Conservation (phyloP, 35 echinoderm and acorn worm genomes). For the Chiridota heheva region DNA sequence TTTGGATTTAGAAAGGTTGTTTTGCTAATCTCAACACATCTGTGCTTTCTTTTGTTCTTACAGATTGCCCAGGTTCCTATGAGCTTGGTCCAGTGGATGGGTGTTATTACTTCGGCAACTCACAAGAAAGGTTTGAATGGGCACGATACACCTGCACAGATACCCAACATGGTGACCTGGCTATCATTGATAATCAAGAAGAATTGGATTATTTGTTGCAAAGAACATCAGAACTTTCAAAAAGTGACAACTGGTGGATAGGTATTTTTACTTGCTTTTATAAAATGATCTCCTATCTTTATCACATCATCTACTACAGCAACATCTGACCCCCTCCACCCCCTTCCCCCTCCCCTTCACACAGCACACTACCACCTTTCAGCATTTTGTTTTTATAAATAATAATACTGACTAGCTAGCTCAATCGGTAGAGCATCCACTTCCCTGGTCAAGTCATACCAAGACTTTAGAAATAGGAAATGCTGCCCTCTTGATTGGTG, state of each 20-base stretch:
- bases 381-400: not conserved
- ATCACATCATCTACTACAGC: not conserved
- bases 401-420: not conserved
- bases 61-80: not conserved
- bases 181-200: slow-evolving; percentile 40
- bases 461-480: no score
- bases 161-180: not conserved
- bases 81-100: slow-evolving; percentile 1
- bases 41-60: no score
- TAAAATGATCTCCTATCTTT: not conserved
- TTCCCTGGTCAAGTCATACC: no score
- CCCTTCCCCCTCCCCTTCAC: not conserved
- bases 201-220: slow-evolving; percentile 51
- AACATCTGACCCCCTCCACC: not conserved
- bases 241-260: slow-evolving; percentile 36
- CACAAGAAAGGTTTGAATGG: not conserved
- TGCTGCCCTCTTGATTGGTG: no score
- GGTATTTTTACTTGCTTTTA: not conserved
- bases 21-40: no score
- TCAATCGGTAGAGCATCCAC: no score
- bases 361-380: not conserved
- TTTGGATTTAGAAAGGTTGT: no score
- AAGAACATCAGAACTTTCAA: slow-evolving; percentile 22
- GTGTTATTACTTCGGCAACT: slow-evolving; percentile 26
- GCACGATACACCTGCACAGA: not conserved